Base-by-base conservation (phyloP, 2,797 vertebrate genomes). In the Dendrocincla tyrannina region DNA sequence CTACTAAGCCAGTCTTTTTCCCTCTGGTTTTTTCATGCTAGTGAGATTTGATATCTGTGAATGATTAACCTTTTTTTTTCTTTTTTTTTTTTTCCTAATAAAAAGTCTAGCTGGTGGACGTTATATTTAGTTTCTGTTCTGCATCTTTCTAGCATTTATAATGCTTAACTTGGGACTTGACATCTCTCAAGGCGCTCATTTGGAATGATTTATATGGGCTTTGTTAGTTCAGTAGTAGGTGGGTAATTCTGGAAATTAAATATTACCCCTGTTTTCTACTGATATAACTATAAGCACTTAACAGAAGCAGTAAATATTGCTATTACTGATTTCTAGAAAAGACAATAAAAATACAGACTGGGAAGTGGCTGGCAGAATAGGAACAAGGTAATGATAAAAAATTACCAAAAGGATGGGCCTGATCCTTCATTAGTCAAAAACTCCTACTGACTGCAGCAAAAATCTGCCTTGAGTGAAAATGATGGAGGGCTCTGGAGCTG, bases 161-260 rank as follows among this genome's bases (percentile, higher is more conserved):
- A 88, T 44, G 59, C 39, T 94, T 90, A 92, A 89, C 92, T 30
- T 89, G 82, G 62, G 95, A 86, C 46, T 46, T 44, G 69, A 52
- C 44, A 41, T 90, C 75, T 84, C 94, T 96, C 91, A 93, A 91
- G 88, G 44, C 76, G 62, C 88, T 82, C 76, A 90, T 93, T 94
- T 85, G 27, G 76, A 93, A 91, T 88, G 80, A 96, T 95, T 95
- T 95, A 86, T 77, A 73, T 22, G 33, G 66, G 63, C 44, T 94
- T 81, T 91, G 59, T 52, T 94, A 59, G 72, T 79, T 88, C 89
- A 90, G 88, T 56, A 60, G 53, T 74, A 89, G 52, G 80, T 91
- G 80, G 62, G 85, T 81, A 88, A 93, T 85, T 84, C 85, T 39
- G 90, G 85, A 91, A 79, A 92, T 94, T 94, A 94, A 88, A 73